Evolutionary conservation across 2,797 vertebrate species (phyloP), one percentile per base, ranked within the genome.

Genomic region (Anableps anableps): DNA sequence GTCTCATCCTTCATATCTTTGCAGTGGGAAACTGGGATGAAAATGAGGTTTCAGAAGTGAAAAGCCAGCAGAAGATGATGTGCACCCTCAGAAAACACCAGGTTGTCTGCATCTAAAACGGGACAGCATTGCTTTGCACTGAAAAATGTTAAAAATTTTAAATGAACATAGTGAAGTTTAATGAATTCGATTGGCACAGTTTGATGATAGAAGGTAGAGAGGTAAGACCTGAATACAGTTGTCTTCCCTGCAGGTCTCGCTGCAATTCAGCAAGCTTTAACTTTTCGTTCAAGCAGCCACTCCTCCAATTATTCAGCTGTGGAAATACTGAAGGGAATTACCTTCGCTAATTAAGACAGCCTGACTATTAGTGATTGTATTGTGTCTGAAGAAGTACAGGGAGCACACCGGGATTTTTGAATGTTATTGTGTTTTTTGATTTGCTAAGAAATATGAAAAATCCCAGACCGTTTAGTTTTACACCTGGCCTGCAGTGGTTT

Each of bases 291-390:
- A 64, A 72, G 62, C 75, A 43, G 70, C 73, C 9, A 70, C 55
- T 71, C 58, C 48, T 60, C 64, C 84, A 77, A 80, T 83, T 72
- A 76, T 55, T 47, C 34, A 80, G 55, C 79, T 23, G 2, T 78
- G 0, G 55, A 48, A 0, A 80, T 72, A 79, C n/a, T 50, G 66
- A 21, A 66, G 77, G 71, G 71, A 14, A 71, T 10, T 73, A 70
- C 70, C 73, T 64, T 77, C 4, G 66, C 23, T 34, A 62, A 84
- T 86, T 73, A 84, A 19, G 13, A 9, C 16, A 11, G 51, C 9
- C n/a, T 43, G 13, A 43, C 19, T 75, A 38, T 17, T 5, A 43
- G 53, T 31, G 0, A 66, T 64, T 50, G 17, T 26, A 13, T 55
- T 72, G 62, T 74, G 60, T 64, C 48, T 53, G 48, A 34, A 53